A percentile compares a stretch with the other conserved stretches of the same genome.
phyloP scores from a whole-genome alignment of 1,140 invertebrate species.

The Papilio glaucus region DNA sequence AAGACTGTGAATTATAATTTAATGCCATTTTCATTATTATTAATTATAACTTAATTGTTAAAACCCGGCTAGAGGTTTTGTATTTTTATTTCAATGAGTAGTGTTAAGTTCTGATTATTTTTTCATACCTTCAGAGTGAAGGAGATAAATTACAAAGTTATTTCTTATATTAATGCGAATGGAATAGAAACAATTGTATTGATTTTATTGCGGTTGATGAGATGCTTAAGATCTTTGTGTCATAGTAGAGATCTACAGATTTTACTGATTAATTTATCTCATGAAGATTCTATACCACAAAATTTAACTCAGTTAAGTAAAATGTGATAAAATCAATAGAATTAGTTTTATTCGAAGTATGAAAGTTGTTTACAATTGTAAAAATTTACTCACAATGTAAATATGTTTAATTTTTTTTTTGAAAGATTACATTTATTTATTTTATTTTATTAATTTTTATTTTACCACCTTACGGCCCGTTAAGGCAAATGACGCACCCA shows the following conservation, averaged over 20 bases:
- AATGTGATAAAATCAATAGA: neutral
- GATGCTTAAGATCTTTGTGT: neutral
- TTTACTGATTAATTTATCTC: neutral
- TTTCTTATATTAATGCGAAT: conserved; percentile 25
- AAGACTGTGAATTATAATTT: conserved; percentile 72
- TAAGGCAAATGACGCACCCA: conserved; percentile 80
- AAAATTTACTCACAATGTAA: conserved; percentile 76
- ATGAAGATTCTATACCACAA: neutral
- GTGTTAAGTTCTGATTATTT: conserved; percentile 41
- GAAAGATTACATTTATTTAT: conserved; percentile 82
- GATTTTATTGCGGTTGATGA: conserved; percentile 8
- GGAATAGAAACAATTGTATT: conserved; percentile 43
- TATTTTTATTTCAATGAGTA: conserved; percentile 49
- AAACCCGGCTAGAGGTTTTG: conserved; percentile 45
- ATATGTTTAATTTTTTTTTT: conserved; percentile 74
- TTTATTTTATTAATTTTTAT: conserved; percentile 79
- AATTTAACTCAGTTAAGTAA: neutral
- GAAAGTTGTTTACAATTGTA: conserved; percentile 51
- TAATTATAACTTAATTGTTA: conserved; percentile 61
- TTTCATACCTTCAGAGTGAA: conserved; percentile 35
- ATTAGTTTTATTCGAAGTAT: conserved; percentile 4
- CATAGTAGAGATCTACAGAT: neutral
- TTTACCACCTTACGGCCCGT: conserved; percentile 46
- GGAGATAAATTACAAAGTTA: conserved; percentile 51
- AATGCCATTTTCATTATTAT: conserved; percentile 66